Conservation (phyloP, 1,140 invertebrate species). For the Zaprionus vittiger region DNA sequence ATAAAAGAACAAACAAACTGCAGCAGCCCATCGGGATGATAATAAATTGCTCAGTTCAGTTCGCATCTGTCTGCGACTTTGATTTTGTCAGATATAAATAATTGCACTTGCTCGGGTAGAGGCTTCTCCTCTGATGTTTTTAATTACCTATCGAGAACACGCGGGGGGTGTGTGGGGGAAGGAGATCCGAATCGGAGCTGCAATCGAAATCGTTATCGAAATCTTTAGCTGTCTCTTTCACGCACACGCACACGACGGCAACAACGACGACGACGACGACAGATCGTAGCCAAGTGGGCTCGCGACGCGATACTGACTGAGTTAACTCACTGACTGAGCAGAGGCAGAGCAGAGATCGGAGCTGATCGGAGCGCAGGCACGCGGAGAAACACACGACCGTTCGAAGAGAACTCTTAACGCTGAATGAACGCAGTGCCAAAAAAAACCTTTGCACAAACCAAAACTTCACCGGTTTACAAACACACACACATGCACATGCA, state of each 20-base stretch:
- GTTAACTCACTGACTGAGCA: conserved; percentile 28
- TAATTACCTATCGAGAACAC: conserved; percentile 50
- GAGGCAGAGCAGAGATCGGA: conserved; percentile 23
- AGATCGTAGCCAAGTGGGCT: not conserved
- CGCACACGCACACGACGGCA: not conserved
- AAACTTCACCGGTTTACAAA: conserved; percentile 47
- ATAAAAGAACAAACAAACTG: conserved; percentile 44
- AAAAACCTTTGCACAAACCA: conserved; percentile 33
- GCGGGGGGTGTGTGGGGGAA: not conserved
- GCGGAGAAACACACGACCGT: conserved; percentile 64
- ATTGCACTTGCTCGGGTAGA: not conserved
- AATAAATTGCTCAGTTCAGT: conserved; percentile 38
- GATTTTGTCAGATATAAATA: conserved; percentile 26
- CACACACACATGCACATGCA: conserved; percentile 17
- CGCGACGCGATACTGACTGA: conserved; percentile 19
- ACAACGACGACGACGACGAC: not conserved
- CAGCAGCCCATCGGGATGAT: conserved; percentile 10
- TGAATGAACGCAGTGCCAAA: conserved; percentile 61
- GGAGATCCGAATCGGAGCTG: conserved; percentile 2
- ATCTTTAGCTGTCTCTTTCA: conserved; percentile 1
- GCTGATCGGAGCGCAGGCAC: conserved; percentile 30
- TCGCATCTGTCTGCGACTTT: conserved; percentile 28
- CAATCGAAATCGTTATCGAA: conserved; percentile 4
- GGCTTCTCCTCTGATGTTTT: not conserved
- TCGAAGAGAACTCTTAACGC: conserved; percentile 59